Percentiles rank a stretch among this genome's conserved stretches.
Evolutionary conservation across 1,140 invertebrate genomes (phyloP).

Genomic region (Drosophila rufa): DNA sequence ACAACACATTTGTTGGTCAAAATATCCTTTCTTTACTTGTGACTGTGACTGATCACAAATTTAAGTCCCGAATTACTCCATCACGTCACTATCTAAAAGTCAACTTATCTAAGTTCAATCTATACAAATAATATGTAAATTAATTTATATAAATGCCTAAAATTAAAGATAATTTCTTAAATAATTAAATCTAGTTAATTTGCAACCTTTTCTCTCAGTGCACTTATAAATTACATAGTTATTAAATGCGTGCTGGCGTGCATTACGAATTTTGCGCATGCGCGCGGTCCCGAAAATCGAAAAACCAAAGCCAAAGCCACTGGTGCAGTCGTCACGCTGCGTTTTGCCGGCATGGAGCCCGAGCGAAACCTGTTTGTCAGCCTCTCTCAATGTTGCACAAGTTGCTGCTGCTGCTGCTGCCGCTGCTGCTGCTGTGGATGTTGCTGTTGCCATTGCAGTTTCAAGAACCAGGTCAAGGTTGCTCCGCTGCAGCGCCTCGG

Average conservation of each 20-base stretch:
- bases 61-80: too few relatives aligned
- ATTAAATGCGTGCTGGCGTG: slow-evolving; percentile 29
- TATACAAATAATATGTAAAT: not conserved
- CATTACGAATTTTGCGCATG: slow-evolving; percentile 69
- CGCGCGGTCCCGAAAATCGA: slow-evolving; percentile 46
- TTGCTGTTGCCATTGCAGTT: slow-evolving; percentile 68
- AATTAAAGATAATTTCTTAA: not conserved
- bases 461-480: slow-evolving; percentile 84
- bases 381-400: slow-evolving; percentile 72
- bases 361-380: slow-evolving; percentile 67
- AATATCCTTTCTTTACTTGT: too few relatives aligned
- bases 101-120: not conserved
- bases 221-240: slow-evolving; percentile 29
- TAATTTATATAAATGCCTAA: not conserved
- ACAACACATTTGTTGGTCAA: too few relatives aligned
- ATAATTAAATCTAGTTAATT: not conserved
- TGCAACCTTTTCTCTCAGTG: slow-evolving; percentile 23
- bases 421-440: slow-evolving; percentile 30
- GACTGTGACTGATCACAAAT: too few relatives aligned
- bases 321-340: slow-evolving; percentile 18
- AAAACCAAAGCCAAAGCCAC: slow-evolving; percentile 10
- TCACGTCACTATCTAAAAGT: too few relatives aligned
- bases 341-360: slow-evolving; percentile 49
- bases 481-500: slow-evolving; percentile 40
- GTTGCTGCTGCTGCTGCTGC: slow-evolving; percentile 27